Evolutionary conservation across 2,113 vertebrate genomes (phyloP).

Genomic region (Lontra canadensis): DNA sequence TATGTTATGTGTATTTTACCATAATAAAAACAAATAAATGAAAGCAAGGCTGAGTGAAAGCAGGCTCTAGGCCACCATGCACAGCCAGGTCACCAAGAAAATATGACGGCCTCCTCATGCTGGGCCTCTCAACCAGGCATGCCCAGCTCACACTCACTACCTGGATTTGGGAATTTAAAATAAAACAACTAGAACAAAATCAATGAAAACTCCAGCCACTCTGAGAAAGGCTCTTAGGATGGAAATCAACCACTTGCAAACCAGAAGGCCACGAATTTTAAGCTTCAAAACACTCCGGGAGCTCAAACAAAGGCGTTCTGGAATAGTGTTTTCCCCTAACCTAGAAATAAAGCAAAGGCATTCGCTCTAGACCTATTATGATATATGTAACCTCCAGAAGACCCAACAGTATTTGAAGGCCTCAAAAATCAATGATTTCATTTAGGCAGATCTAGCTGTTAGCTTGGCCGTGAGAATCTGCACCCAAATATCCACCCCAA

Average conservation of each 20-base stretch:
- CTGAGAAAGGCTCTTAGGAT: background rate
- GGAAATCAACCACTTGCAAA: background rate
- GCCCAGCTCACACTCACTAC: background rate
- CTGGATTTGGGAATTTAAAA: slow-evolving; percentile 20
- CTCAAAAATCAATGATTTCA: background rate
- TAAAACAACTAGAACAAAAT: background rate
- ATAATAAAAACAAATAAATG: background rate
- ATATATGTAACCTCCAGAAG: background rate
- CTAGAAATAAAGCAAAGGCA: slow-evolving; percentile 17
- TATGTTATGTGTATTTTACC: background rate
- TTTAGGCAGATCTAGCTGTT: background rate
- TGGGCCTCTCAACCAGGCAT: background rate
- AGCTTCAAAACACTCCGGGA: background rate
- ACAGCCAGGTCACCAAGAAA: background rate
- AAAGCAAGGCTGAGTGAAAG: background rate
- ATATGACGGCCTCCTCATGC: background rate
- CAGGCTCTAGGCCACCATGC: no score
- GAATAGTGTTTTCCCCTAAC: background rate
- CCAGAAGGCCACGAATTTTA: background rate
- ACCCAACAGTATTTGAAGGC: background rate
- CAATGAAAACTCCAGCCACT: background rate
- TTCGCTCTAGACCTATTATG: background rate
- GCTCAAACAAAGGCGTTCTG: background rate
- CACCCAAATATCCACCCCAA: background rate
- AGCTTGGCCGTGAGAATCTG: background rate